Evolutionary conservation across 2,888 invertebrate species (phyloP).

Genomic region (Orchestes rusci): DNA sequence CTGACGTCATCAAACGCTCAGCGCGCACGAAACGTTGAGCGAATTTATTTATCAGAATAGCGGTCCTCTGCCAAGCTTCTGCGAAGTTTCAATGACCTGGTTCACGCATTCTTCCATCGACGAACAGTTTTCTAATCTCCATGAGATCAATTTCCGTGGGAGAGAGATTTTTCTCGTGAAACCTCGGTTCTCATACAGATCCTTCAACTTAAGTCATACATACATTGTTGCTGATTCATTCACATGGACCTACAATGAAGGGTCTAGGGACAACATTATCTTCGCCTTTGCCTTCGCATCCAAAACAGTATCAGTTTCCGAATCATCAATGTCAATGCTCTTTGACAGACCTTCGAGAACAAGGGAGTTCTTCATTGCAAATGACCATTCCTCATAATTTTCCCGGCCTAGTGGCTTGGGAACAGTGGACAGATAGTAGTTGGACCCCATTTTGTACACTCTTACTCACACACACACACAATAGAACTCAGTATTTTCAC

Average conservation of each 20-base stretch:
- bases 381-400: too few species aligned
- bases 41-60: too few species aligned
- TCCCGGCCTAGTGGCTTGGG: constrained; percentile 20
- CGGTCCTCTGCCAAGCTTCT: too few species aligned
- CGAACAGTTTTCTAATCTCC: constrained; percentile 12
- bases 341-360: constrained; percentile 22
- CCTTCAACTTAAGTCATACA: constrained; percentile 27
- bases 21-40: too few species aligned
- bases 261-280: constrained; percentile 25
- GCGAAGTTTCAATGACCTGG: constrained; percentile 22
- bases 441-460: neutral
- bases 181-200: constrained; percentile 27
- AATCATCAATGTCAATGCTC: constrained; percentile 15
- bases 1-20: too few species aligned
- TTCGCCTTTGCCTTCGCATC: constrained; percentile 16
- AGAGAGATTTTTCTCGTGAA: constrained; percentile 28
- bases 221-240: constrained; percentile 17
- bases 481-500: too few species aligned
- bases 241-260: constrained; percentile 18
- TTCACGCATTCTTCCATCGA: constrained; percentile 20
- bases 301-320: constrained; percentile 12
- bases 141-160: constrained; percentile 23
- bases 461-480: too few species aligned
- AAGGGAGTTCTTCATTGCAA: constrained; percentile 22
- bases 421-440: constrained; percentile 6